A percentile compares a stretch with the other conserved stretches of the same genome.
Conservation (phyloP, 2,113 vertebrate species). For the Syngnathus typhle region DNA sequence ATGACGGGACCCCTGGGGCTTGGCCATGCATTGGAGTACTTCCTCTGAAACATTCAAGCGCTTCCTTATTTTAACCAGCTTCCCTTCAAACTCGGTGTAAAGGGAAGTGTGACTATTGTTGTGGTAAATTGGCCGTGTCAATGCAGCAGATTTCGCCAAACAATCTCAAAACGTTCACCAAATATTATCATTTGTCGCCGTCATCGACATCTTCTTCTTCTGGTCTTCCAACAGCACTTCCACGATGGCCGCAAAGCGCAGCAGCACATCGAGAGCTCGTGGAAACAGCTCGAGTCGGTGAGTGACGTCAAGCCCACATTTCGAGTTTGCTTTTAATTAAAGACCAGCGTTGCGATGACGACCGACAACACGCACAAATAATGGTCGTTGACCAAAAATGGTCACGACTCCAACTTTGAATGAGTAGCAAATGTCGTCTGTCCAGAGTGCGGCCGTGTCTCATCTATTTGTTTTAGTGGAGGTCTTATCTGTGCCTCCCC, state of each 20-base stretch:
- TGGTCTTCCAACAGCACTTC: constrained; percentile 77
- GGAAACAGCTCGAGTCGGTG: constrained; percentile 94
- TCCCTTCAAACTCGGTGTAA: constrained; percentile 46
- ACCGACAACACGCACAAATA: too few relatives aligned
- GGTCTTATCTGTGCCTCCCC: constrained; percentile 57
- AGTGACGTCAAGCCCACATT: constrained; percentile 45
- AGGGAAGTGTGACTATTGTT: constrained; percentile 42
- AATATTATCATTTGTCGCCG: background rate
- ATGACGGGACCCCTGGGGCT: background rate
- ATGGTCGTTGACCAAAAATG: too few relatives aligned
- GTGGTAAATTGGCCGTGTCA: constrained; percentile 24
- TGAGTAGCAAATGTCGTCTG: too few relatives aligned
- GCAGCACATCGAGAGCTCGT: constrained; percentile 90
- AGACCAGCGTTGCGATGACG: too few relatives aligned
- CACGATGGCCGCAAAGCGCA: constrained; percentile 95
- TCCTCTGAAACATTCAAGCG: constrained; percentile 46
- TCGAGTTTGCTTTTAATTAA: too few relatives aligned
- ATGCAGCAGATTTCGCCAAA: background rate
- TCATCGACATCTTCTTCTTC: too few relatives aligned
- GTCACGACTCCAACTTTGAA: too few relatives aligned
- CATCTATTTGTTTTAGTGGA: constrained; percentile 10
- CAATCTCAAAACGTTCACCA: background rate
- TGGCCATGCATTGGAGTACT: constrained; percentile 37
- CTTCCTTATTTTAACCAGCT: constrained; percentile 57
- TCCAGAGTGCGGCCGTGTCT: background rate